Percentiles rank a stretch among this genome's conserved stretches.
phyloP scores from a whole-genome alignment of 2,797 vertebrate species.

The Glossophaga mutica region DNA sequence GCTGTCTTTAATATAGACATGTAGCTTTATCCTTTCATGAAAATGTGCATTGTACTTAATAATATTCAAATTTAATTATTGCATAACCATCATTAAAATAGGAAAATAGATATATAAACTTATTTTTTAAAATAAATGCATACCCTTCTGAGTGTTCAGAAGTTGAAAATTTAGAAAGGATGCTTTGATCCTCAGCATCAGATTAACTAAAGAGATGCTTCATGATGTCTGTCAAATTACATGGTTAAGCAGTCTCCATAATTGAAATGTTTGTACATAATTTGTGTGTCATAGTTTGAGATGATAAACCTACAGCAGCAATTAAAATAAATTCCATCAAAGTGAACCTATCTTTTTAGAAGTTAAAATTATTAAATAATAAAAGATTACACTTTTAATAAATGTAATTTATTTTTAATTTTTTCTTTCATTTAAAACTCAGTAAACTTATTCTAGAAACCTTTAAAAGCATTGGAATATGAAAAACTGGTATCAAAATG shows the following conservation, averaged over 20 bases:
- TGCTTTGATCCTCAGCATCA: constrained; percentile 34
- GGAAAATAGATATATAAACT: constrained; percentile 50
- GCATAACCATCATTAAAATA: constrained; percentile 44
- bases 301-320: constrained; percentile 39
- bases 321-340: constrained; percentile 54
- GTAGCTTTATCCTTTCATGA: neutral
- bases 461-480: neutral
- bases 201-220: constrained; percentile 50
- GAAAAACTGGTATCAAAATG: neutral
- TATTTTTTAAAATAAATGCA: constrained; percentile 44
- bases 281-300: constrained; percentile 65
- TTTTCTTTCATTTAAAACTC: neutral
- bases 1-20: neutral
- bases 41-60: neutral
- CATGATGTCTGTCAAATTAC: constrained; percentile 65
- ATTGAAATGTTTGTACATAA: constrained; percentile 69
- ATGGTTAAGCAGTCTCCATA: constrained; percentile 66
- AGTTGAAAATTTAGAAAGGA: constrained; percentile 33
- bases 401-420: neutral
- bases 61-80: neutral
- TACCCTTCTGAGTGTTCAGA: neutral
- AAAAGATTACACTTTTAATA: neutral
- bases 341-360: neutral
- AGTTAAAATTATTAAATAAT: neutral
- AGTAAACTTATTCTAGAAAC: constrained; percentile 14